phyloP scores from a whole-genome alignment of 2,888 invertebrate species.

The Stenolophus ochropezus region DNA sequence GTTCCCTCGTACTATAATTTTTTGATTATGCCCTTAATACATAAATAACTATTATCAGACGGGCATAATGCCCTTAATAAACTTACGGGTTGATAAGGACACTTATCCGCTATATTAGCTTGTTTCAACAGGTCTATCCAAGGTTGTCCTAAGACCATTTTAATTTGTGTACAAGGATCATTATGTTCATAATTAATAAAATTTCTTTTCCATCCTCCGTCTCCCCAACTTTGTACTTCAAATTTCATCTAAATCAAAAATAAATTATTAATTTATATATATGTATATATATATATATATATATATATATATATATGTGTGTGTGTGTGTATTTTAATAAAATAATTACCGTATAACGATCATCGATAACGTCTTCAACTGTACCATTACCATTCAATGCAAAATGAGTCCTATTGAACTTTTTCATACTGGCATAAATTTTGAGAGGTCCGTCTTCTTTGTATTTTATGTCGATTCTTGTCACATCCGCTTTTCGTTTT shows the following conservation, averaged over 20 bases:
- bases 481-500: not conserved
- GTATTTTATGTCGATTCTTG: not conserved
- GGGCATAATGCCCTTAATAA: not conserved
- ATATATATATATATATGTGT: too few relatives aligned
- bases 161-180: not conserved
- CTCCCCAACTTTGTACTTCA: conserved; percentile 4
- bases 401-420: not conserved
- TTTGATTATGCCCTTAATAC: too few relatives aligned
- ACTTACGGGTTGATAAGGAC: not conserved
- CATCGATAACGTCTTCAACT: not conserved
- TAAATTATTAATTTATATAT: not conserved
- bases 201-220: conserved; percentile 19
- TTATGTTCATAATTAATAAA: not conserved
- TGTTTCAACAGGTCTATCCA: not conserved
- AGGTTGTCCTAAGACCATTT: not conserved
- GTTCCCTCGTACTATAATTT: too few relatives aligned
- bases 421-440: not conserved
- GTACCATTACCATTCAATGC: not conserved
- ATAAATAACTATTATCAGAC: too few relatives aligned
- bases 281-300: too few relatives aligned
- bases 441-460: not conserved
- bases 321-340: too few relatives aligned
- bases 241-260: not conserved
- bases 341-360: not conserved
- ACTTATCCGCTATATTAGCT: not conserved